Evolutionary conservation across 2,797 vertebrate species (phyloP).

Genomic region (Diplodus puntazzo): DNA sequence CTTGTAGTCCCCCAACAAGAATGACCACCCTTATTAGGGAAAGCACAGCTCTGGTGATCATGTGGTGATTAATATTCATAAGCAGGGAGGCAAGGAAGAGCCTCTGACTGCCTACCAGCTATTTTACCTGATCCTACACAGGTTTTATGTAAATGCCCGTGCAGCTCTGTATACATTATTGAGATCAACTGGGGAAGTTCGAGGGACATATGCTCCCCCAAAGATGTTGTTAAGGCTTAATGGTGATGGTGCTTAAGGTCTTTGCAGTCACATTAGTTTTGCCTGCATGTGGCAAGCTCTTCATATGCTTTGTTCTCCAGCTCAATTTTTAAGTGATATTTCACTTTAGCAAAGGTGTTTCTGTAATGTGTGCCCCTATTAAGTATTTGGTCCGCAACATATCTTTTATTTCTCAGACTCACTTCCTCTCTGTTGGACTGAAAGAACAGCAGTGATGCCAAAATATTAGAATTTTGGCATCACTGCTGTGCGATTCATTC

Average conservation of each 20-base stretch:
- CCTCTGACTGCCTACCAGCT: constrained; percentile 55
- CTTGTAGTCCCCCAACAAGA: constrained; percentile 46
- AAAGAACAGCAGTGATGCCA: not conserved
- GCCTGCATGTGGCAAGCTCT: constrained; percentile 42
- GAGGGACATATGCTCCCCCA: constrained; percentile 62
- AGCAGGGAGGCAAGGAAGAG: constrained; percentile 46
- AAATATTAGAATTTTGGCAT: constrained; percentile 16
- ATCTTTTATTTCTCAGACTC: constrained; percentile 11
- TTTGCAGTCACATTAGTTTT: constrained; percentile 58
- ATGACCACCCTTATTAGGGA: constrained; percentile 48
- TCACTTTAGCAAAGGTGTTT: constrained; percentile 30
- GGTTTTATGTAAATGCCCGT: constrained; percentile 72
- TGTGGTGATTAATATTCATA: constrained; percentile 76
- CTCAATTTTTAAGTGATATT: constrained; percentile 44
- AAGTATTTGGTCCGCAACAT: not conserved
- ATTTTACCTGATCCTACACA: constrained; percentile 68
- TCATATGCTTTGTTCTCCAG: constrained; percentile 22
- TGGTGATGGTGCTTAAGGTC: constrained; percentile 50
- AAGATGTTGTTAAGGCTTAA: constrained; percentile 66
- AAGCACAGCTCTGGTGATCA: constrained; percentile 56
- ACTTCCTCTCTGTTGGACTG: not conserved
- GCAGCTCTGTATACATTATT: constrained; percentile 72
- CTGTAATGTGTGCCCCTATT: not conserved
- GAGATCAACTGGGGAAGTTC: constrained; percentile 64
- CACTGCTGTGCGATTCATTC: constrained; percentile 8